Evolutionary conservation across 2,888 invertebrate species (phyloP).

Genomic region (Thereva nobilitata): DNA sequence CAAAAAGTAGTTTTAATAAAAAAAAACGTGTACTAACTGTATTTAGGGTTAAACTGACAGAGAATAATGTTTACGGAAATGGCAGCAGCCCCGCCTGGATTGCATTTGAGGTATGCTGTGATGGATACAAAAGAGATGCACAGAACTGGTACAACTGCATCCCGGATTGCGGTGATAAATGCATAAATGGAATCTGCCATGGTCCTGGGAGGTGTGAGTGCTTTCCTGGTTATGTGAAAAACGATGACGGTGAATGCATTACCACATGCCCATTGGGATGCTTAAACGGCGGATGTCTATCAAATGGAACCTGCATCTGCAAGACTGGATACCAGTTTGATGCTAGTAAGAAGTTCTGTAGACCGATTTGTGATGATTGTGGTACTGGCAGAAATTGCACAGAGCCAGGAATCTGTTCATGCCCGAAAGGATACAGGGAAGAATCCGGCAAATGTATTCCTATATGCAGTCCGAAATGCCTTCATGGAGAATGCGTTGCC

Average conservation of each 20-base stretch:
- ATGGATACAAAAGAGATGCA: conserved; percentile 68
- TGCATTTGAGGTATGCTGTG: conserved; percentile 71
- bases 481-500: conserved; percentile 63
- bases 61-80: conserved; percentile 50
- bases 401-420: conserved; percentile 54
- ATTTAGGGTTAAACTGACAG: conserved; percentile 50
- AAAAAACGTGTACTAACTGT: conserved; percentile 3
- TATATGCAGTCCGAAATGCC: conserved; percentile 52
- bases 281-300: conserved; percentile 67
- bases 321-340: conserved; percentile 52
- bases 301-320: conserved; percentile 67
- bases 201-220: conserved; percentile 63
- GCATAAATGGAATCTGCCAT: conserved; percentile 64
- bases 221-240: conserved; percentile 64
- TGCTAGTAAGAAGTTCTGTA: conserved; percentile 59
- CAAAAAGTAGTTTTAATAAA: neutral
- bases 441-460: conserved; percentile 44
- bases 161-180: conserved; percentile 59
- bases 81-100: conserved; percentile 65
- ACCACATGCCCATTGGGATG: conserved; percentile 72
- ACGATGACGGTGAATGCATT: conserved; percentile 63
- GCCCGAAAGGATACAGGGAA: conserved; percentile 52
- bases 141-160: conserved; percentile 60
- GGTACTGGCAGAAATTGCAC: conserved; percentile 60
- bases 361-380: conserved; percentile 60